A percentile compares a stretch with the other conserved stretches of the same genome.
Evolutionary conservation across 2,888 invertebrate genomes (phyloP).

Genomic region (Ormyrus pomaceus): DNA sequence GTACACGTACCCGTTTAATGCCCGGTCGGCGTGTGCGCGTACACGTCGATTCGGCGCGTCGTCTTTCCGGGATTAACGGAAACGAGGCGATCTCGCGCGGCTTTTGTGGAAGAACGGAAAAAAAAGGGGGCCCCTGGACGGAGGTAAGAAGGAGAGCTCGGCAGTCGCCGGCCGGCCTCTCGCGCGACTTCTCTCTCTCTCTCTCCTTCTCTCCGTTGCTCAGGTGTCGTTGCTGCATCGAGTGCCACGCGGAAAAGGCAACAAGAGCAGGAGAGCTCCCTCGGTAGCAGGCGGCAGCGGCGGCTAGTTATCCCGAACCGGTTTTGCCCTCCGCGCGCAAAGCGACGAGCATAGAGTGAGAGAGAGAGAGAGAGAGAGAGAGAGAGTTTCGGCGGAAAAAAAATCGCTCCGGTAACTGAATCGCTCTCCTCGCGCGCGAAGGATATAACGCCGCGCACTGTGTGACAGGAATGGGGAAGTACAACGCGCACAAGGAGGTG

Average conservation of each 20-base stretch:
- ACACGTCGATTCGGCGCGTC: too few species aligned
- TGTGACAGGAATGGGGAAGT: not conserved
- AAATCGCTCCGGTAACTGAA: too few species aligned
- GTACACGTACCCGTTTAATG: not conserved
- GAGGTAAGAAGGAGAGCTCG: not conserved
- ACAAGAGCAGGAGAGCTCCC: not conserved
- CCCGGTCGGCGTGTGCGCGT: too few species aligned
- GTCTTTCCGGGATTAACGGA: too few species aligned
- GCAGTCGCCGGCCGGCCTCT: not conserved
- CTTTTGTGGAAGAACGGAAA: not conserved
- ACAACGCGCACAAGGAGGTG: not conserved
- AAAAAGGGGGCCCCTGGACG: not conserved
- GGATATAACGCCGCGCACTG: too few species aligned
- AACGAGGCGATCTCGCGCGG: too few species aligned
- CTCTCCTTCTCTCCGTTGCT: constrained; percentile 19
- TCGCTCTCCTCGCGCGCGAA: too few species aligned
- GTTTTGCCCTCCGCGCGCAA: constrained; percentile 7
- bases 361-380: not conserved
- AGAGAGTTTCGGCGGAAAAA: not conserved
- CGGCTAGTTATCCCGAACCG: constrained; percentile 40
- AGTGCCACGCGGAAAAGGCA: not conserved
- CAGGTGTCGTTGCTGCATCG: not conserved
- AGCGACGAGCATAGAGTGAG: not conserved
- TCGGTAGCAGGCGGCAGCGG: not conserved
- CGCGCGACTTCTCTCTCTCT: constrained; percentile 14